Evolutionary conservation across 2,888 invertebrate genomes (phyloP), one percentile per base, ranked within the genome.

Genomic region (Agriopis aurantiaria): DNA sequence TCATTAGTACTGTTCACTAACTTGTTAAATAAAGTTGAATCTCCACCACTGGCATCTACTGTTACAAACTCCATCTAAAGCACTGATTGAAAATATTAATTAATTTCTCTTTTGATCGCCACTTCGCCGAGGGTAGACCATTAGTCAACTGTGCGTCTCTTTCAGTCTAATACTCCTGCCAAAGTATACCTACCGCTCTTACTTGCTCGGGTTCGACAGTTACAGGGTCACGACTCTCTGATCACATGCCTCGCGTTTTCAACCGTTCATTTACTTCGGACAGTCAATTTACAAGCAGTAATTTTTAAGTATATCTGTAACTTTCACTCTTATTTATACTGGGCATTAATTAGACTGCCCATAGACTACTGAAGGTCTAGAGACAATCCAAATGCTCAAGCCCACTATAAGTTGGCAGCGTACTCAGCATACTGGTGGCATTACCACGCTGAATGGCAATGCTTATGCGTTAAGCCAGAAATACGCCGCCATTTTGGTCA

Each of bases 61-160:
- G 53, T 11, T 8, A 6, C 59, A 52, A 57, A 23, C 41, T 63
- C 53, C 7, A 70, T 33, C 33, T 48, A 55, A 64, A 59, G 56
- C 43, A 7, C 17, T 73, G 71, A 75, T 73, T 73, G 75, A 73
- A 75, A 75, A 65, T 71, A 69, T 68, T 71, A 69, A 75, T 75
- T 73, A 69, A 68, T 73, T 46, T 66, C 65, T 65, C 66, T 72
- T 72, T 73, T 69, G 71, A 71, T 71, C 65, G 51, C 45, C 46
- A 52, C 23, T 57, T 45, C 51, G 62, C n/a, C 46, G 8, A 45
- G 63, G 14, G 46, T 23, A 5, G 57, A 41, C 65, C 66, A 71
- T 71, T 71, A 59, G 63, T 67, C 66, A 70, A 46, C 46, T 12
- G 33, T 10, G 59, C 33, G 63, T 55, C 59, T 33, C 11, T 65